phyloP scores from a whole-genome alignment of 2,113 vertebrate species.

The Pluvialis apricaria region DNA sequence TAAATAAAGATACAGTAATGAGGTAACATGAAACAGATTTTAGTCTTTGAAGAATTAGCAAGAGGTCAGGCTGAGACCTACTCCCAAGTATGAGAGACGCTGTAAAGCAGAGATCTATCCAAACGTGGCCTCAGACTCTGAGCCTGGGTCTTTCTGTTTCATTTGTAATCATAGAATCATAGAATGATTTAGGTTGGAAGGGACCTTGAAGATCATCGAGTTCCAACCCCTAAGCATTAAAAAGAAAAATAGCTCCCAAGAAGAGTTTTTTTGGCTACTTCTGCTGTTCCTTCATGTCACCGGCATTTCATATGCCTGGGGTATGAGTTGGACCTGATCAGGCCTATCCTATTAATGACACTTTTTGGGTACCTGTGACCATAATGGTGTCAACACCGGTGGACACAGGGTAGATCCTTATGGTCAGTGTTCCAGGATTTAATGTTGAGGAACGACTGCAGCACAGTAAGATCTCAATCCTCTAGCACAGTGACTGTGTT shows the following conservation, averaged over 20 bases:
- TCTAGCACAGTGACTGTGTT: background rate
- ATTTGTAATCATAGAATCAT: too few relatives aligned
- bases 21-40: background rate
- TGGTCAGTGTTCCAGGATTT: background rate
- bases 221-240: background rate
- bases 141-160: background rate
- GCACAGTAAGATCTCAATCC: background rate
- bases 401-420: background rate
- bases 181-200: too few relatives aligned
- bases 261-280: background rate
- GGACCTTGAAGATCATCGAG: too few relatives aligned
- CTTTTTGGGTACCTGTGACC: background rate
- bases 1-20: background rate
- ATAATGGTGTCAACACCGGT: rapidly evolving
- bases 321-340: background rate
- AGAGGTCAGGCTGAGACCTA: background rate
- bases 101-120: background rate
- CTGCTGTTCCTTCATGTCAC: background rate
- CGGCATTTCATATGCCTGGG: background rate
- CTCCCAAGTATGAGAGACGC: background rate
- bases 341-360: background rate
- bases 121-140: background rate
- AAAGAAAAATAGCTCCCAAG: background rate
- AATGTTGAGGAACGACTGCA: background rate
- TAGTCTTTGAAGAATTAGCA: background rate